Evolutionary conservation across 92 coral and sea anemone genomes (phyloP).

Genomic region (Desmophyllum pertusum): DNA sequence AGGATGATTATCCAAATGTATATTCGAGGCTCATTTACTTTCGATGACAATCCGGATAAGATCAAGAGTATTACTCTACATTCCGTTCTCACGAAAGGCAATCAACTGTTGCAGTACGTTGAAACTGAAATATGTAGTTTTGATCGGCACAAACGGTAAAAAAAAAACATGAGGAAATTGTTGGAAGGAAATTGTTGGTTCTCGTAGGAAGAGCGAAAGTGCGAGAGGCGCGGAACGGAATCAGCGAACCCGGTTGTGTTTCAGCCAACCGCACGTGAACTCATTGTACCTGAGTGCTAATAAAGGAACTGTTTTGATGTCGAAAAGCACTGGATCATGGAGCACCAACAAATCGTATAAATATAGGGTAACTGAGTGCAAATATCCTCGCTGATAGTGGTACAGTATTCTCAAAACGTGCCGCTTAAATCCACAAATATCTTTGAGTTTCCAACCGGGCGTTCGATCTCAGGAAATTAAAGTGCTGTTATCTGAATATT

Average conservation of each 20-base stretch:
- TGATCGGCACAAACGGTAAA: neutral
- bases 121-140: neutral
- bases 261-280: neutral
- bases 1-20: neutral
- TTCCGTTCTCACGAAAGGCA: neutral
- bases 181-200: neutral
- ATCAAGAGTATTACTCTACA: neutral
- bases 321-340: neutral
- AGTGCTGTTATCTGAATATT: neutral
- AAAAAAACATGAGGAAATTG: neutral
- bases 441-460: neutral
- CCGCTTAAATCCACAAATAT: neutral
- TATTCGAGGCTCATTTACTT: neutral
- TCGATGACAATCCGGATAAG: slow-evolving; percentile 5
- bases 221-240: neutral
- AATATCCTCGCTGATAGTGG: neutral
- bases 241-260: neutral
- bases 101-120: neutral
- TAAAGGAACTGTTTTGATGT: slow-evolving; percentile 2
- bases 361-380: neutral
- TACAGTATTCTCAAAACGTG: neutral
- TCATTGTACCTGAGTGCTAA: neutral
- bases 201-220: neutral
- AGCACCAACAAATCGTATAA: slow-evolving; percentile 1
- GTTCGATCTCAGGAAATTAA: neutral